Base-by-base conservation (phyloP, 2,113 vertebrate genomes). In the Eleginops maclovinus region DNA sequence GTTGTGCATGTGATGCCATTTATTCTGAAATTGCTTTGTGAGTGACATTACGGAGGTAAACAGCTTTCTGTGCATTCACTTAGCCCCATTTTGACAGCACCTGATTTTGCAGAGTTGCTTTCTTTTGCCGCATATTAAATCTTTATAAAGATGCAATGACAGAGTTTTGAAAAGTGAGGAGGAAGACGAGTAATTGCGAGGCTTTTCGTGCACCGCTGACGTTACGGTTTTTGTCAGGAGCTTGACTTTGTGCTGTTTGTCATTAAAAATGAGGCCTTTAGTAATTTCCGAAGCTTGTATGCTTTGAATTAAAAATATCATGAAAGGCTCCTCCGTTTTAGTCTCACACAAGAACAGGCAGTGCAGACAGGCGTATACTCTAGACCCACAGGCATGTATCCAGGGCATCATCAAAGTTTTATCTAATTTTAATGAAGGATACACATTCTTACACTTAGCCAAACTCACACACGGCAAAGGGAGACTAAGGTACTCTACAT, bases 201-300 rank as follows among this genome's bases (percentile, higher is more conserved):
- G 43, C 51, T 67, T 81, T 84, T 73, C 58, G 73, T 82, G 59
- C 78, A 79, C 24, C 9, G 79, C 87, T 89, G 87, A 90, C 53
- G 4, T 64, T 66, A 51, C 66, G 43, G 10, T 75, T 88, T 87
- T 82, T 83, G 56, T 82, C 76, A 80, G 67, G 46, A 86, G 77
- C 70, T 64, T 72, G 77, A 85, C 79, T 89, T 85, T 83, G n/a
- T 44, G 43, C 64, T 67, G 44, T 88, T 79, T 87, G 79, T 85
- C 74, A 79, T 49, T 53, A 55, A 74, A 83, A 87, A 72, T 13
- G 9, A 82, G 78, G 61, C 75, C 85, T 84, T 67, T 74, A 58
- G 53, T 84, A 14, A 54, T 70, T 81, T 74, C 16, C 36, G 55
- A 79, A 40, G 69, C 28, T 60, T 22, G 62, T 81, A 71, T 65